Conservation (phyloP, 2,888 invertebrate genomes). For the Drosophila prostipennis region DNA sequence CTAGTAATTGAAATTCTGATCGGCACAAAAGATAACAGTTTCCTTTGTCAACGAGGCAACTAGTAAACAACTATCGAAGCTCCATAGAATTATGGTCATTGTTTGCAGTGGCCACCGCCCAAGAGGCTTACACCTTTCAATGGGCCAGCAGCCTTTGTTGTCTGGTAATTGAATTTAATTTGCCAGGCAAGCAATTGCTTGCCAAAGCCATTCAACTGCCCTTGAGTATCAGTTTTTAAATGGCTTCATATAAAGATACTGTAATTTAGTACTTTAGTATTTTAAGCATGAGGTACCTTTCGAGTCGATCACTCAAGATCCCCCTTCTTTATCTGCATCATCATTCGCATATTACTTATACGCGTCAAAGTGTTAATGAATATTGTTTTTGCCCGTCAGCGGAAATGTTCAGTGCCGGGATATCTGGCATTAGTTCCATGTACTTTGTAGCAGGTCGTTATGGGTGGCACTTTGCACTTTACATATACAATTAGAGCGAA, state of each 20-base stretch:
- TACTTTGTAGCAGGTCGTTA: slow-evolving; percentile 1
- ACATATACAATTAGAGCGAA: slow-evolving; percentile 26
- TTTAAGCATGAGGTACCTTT: background rate
- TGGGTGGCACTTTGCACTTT: slow-evolving; percentile 28
- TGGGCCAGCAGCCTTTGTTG: slow-evolving; percentile 3
- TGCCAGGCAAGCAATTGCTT: slow-evolving; percentile 16
- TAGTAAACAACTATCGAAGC: background rate
- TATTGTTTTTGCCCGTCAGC: slow-evolving; percentile 39
- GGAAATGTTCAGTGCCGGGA: slow-evolving; percentile 29
- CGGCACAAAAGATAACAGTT: background rate
- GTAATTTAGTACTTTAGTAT: too few relatives aligned
- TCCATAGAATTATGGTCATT: too few relatives aligned
- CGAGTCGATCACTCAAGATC: background rate
- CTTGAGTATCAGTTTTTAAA: background rate
- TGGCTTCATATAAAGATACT: too few relatives aligned
- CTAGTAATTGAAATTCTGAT: slow-evolving; percentile 13
- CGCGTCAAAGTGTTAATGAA: slow-evolving; percentile 54
- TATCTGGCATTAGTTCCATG: slow-evolving; percentile 25
- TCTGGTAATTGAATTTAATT: slow-evolving; percentile 16
- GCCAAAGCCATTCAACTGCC: background rate
- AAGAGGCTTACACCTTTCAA: slow-evolving; percentile 18
- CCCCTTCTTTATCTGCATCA: background rate
- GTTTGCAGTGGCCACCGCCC: background rate
- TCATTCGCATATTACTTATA: slow-evolving; percentile 9
- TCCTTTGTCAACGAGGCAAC: background rate